A percentile compares a stretch with the other conserved stretches of the same genome.
Evolutionary conservation across 2,888 invertebrate genomes (phyloP).

Genomic region (Trissolcus japonicus): DNA sequence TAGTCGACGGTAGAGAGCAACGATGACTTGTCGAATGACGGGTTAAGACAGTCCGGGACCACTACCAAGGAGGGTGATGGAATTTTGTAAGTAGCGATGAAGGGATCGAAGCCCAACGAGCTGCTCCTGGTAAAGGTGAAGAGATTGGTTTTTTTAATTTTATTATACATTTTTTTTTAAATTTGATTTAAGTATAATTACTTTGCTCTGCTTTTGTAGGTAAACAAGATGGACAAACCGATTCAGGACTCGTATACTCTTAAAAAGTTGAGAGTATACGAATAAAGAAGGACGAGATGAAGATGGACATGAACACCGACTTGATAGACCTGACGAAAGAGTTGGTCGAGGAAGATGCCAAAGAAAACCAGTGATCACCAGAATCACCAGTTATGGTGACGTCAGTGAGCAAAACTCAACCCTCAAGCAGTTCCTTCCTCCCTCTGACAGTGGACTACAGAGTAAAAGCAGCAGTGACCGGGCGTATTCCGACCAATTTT

Average conservation of each 20-base stretch:
- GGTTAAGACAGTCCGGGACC: conserved; percentile 55
- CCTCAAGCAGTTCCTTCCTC: conserved; percentile 81
- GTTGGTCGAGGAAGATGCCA: conserved; percentile 26
- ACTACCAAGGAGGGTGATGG: conserved; percentile 70
- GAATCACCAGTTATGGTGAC: conserved; percentile 95
- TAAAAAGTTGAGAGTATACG: conserved; percentile 46
- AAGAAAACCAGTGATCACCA: no score
- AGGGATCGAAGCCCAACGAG: conserved; percentile 73
- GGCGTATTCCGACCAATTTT: conserved; percentile 97
- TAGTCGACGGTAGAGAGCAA: conserved; percentile 44
- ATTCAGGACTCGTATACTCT: conserved; percentile 61
- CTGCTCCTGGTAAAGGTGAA: conserved; percentile 72
- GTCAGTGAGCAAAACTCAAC: conserved; percentile 87
- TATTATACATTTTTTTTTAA: no score
- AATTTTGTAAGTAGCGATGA: conserved; percentile 74
- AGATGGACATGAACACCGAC: conserved; percentile 41
- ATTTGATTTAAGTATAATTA: no score
- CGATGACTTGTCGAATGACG: conserved; percentile 39
- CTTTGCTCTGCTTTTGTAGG: conserved; percentile 9
- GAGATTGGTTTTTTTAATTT: no score
- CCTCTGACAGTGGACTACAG: conserved; percentile 94
- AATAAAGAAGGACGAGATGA: conserved; percentile 39
- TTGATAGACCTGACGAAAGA: conserved; percentile 20
- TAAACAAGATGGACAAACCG: conserved; percentile 66
- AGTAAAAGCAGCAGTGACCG: conserved; percentile 97